Percentiles rank a stretch among this genome's conserved stretches.
Evolutionary conservation across 2,888 invertebrate species (phyloP).

Genomic region (Ligdia adustata): DNA sequence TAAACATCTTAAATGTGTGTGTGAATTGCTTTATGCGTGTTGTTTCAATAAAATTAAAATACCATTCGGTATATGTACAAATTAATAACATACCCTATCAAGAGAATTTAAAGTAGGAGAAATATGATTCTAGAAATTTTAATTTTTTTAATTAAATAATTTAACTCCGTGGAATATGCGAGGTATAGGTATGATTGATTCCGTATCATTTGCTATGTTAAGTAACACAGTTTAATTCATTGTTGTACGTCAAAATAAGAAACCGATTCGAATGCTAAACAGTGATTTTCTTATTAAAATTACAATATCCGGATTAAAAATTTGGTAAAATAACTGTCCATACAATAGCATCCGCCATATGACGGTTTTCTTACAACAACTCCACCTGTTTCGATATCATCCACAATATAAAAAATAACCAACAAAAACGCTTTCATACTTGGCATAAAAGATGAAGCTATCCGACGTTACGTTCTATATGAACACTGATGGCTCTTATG

Average conservation of each 20-base stretch:
- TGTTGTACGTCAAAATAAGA: no score
- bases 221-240: no score
- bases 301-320: slow-evolving; percentile 24
- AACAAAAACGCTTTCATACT: slow-evolving; percentile 57
- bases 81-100: no score
- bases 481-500: slow-evolving; percentile 74
- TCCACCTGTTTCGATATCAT: slow-evolving; percentile 62
- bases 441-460: slow-evolving; percentile 67
- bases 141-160: no score
- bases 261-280: background rate
- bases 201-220: no score
- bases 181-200: no score
- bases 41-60: no score
- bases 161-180: no score
- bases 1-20: background rate
- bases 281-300: slow-evolving; percentile 6
- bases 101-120: no score
- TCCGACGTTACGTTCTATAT: slow-evolving; percentile 47
- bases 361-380: slow-evolving; percentile 66
- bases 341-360: slow-evolving; percentile 6
- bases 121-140: no score
- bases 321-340: slow-evolving; percentile 50
- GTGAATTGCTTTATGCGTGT: background rate
- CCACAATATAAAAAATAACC: slow-evolving; percentile 46
- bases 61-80: no score